Evolutionary conservation across 1,140 invertebrate species (phyloP).

Genomic region (Drosophila lini): DNA sequence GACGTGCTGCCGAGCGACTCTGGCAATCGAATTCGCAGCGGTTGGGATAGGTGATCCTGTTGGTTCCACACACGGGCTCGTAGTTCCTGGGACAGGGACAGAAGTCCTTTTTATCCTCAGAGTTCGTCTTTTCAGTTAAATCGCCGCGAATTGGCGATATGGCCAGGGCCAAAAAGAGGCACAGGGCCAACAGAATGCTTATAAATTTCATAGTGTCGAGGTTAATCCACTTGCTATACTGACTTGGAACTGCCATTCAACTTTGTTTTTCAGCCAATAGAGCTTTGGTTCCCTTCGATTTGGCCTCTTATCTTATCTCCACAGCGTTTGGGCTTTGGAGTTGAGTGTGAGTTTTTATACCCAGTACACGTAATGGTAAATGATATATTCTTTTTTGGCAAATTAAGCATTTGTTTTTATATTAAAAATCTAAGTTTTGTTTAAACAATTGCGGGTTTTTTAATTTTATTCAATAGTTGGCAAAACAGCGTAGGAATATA

Average conservation of each 20-base stretch:
- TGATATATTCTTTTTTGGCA: not conserved
- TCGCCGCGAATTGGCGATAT: conserved; percentile 26
- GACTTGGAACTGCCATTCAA: conserved; percentile 41
- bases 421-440: no score
- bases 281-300: conserved; percentile 34
- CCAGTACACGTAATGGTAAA: not conserved
- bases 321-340: conserved; percentile 22
- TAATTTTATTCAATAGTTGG: no score
- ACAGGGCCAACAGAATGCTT: conserved; percentile 55
- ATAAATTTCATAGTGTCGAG: conserved; percentile 57
- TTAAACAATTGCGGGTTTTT: no score
- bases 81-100: conserved; percentile 85
- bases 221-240: conserved; percentile 66
- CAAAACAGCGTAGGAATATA: no score
- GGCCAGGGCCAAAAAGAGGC: conserved; percentile 51
- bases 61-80: conserved; percentile 85
- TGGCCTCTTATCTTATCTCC: conserved; percentile 62
- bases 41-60: conserved; percentile 85
- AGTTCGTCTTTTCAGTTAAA: not conserved
- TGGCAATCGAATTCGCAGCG: conserved; percentile 85
- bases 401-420: no score
- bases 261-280: conserved; percentile 13
- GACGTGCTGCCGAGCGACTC: conserved; percentile 43
- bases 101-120: not conserved
- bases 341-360: conserved; percentile 8